A percentile compares a stretch with the other conserved stretches of the same genome.
Evolutionary conservation across 2,113 vertebrate genomes (phyloP).

Genomic region (Onychostoma macrolepis): DNA sequence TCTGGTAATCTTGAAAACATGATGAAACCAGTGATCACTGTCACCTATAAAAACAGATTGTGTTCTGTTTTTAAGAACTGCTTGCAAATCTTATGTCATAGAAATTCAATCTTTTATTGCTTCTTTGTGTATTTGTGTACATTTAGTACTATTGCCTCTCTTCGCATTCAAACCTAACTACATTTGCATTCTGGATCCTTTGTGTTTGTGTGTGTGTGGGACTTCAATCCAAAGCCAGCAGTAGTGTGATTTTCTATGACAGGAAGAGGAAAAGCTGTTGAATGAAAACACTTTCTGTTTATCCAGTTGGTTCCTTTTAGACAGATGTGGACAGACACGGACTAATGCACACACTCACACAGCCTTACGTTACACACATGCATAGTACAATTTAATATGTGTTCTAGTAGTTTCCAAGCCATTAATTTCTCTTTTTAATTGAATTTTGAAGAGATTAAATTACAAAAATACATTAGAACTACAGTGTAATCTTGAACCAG

Average conservation of each 20-base stretch:
- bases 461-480: background rate
- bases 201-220: background rate
- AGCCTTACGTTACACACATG: background rate
- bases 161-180: background rate
- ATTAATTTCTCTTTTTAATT: constrained; percentile 51
- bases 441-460: constrained; percentile 31
- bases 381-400: background rate
- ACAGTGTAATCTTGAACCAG: background rate
- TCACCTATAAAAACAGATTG: background rate
- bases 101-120: background rate
- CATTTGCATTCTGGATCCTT: background rate
- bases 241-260: constrained; percentile 21
- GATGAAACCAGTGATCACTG: background rate
- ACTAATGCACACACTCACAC: constrained; percentile 1
- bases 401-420: constrained; percentile 52
- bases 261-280: constrained; percentile 46
- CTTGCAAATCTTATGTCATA: background rate
- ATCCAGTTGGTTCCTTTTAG: constrained; percentile 49
- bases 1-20: background rate
- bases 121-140: background rate
- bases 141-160: background rate
- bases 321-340: constrained; percentile 13
- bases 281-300: constrained; percentile 55
- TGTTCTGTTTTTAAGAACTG: background rate
- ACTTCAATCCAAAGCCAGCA: constrained; percentile 42